phyloP scores from a whole-genome alignment of 2,888 invertebrate genomes.

The Lucinisca nassula region DNA sequence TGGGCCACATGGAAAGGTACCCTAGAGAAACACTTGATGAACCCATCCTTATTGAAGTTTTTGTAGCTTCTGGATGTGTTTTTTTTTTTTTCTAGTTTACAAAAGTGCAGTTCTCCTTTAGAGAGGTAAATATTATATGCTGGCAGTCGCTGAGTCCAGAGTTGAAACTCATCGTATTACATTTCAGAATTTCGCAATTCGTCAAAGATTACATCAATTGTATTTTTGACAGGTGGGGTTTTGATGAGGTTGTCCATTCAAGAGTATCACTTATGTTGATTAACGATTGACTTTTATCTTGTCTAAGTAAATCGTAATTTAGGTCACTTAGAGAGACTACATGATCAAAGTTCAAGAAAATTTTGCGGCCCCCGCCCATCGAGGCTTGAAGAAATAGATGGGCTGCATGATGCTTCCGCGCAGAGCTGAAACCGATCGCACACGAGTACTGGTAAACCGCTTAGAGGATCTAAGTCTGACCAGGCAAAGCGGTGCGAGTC shows the following conservation, averaged over 20 bases:
- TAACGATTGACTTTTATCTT: background rate
- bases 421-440: too few relatives aligned
- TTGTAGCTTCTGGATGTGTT: background rate
- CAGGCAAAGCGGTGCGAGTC: too few relatives aligned
- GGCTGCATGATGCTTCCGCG: too few relatives aligned
- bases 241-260: constrained; percentile 13
- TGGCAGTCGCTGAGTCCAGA: constrained; percentile 27
- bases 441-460: too few relatives aligned
- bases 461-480: too few relatives aligned
- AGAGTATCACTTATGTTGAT: constrained; percentile 10
- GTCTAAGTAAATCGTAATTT: background rate
- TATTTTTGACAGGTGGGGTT: background rate
- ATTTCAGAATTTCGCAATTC: background rate
- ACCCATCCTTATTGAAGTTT: background rate
- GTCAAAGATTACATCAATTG: constrained; percentile 15
- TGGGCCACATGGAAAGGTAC: background rate
- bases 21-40: background rate
- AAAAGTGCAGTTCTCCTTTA: constrained; percentile 1
- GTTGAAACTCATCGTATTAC: background rate
- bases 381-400: too few relatives aligned
- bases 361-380: too few relatives aligned
- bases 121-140: constrained; percentile 8
- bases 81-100: background rate
- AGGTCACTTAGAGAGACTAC: background rate
- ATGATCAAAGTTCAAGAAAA: constrained; percentile 20